Evolutionary conservation across 2,888 invertebrate genomes (phyloP).

Genomic region (Euplexia lucipara): DNA sequence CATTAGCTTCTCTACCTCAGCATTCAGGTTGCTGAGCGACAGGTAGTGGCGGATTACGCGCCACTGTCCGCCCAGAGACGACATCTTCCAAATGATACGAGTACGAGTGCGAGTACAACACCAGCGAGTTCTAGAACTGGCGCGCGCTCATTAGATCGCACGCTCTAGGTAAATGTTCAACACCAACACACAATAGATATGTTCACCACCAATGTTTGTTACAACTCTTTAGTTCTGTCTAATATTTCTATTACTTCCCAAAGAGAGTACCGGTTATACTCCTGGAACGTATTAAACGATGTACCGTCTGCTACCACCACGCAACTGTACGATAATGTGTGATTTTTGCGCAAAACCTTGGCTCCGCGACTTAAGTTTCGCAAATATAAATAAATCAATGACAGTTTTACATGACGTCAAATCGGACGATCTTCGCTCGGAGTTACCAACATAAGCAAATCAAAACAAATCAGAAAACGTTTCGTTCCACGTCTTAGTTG

Average conservation of each 20-base stretch:
- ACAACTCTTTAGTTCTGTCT: background rate
- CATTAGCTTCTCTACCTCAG: slow-evolving; percentile 84
- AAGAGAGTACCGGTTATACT: slow-evolving; percentile 9
- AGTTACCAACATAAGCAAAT: slow-evolving; percentile 75
- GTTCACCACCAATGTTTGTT: slow-evolving; percentile 16
- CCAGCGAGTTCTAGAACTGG: slow-evolving; percentile 45
- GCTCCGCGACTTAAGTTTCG: slow-evolving; percentile 60
- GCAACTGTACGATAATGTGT: slow-evolving; percentile 27
- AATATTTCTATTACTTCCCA: slow-evolving; percentile 11
- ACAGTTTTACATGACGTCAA: slow-evolving; percentile 80
- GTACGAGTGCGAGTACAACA: background rate
- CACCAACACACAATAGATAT: slow-evolving; percentile 4
- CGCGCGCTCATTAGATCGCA: slow-evolving; percentile 20
- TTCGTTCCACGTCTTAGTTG: slow-evolving; percentile 55
- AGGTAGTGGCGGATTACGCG: slow-evolving; percentile 84
- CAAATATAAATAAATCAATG: slow-evolving; percentile 80
- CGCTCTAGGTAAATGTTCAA: slow-evolving; percentile 1
- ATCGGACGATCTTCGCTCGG: slow-evolving; percentile 77
- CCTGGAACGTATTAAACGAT: background rate
- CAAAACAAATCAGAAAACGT: slow-evolving; percentile 71
- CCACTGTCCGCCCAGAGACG: slow-evolving; percentile 87
- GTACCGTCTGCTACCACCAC: background rate
- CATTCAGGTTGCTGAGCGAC: slow-evolving; percentile 79
- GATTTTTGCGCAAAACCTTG: slow-evolving; percentile 47
- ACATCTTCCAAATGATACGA: slow-evolving; percentile 68